phyloP scores from a whole-genome alignment of 2,888 invertebrate species.

The Harpagoxenus sublaevis region DNA sequence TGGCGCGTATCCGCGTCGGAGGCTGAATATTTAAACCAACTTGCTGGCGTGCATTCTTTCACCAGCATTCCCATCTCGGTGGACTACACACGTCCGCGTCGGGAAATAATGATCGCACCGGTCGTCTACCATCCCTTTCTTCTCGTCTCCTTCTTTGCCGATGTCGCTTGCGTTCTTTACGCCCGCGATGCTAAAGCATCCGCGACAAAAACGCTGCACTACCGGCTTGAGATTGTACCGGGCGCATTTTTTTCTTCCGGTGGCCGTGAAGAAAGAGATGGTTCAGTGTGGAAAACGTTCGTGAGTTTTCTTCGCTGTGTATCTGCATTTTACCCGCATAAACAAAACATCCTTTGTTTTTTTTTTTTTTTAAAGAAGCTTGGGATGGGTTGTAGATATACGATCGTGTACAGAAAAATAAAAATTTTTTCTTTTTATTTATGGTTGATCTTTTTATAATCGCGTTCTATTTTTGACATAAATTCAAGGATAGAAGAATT shows the following conservation, averaged over 20 bases:
- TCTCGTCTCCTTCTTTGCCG: slow-evolving; percentile 19
- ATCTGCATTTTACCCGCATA: slow-evolving; percentile 38
- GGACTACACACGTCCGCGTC: slow-evolving; percentile 60
- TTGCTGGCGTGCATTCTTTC: slow-evolving; percentile 78
- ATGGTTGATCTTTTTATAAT: background rate
- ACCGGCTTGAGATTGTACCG: slow-evolving; percentile 61
- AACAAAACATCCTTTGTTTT: background rate
- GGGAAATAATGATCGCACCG: slow-evolving; percentile 74
- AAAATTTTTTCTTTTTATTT: background rate
- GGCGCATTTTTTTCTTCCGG: slow-evolving; percentile 60
- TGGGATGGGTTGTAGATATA: background rate
- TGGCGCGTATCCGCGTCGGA: slow-evolving; percentile 59
- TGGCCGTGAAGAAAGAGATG: slow-evolving; percentile 45
- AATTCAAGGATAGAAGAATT: background rate
- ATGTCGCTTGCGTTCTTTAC: slow-evolving; percentile 4
- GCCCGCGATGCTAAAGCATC: slow-evolving; percentile 57
- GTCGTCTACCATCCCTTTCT: slow-evolving; percentile 53
- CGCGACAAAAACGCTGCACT: slow-evolving; percentile 69
- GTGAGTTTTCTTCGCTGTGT: slow-evolving; percentile 63
- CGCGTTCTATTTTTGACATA: background rate
- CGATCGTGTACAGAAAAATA: background rate
- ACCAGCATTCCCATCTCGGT: slow-evolving; percentile 57
- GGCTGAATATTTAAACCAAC: slow-evolving; percentile 83
- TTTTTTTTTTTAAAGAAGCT: background rate
- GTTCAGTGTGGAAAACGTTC: slow-evolving; percentile 58